phyloP scores from a whole-genome alignment of 2,797 vertebrate species.

The Ptychadena robeensis region DNA sequence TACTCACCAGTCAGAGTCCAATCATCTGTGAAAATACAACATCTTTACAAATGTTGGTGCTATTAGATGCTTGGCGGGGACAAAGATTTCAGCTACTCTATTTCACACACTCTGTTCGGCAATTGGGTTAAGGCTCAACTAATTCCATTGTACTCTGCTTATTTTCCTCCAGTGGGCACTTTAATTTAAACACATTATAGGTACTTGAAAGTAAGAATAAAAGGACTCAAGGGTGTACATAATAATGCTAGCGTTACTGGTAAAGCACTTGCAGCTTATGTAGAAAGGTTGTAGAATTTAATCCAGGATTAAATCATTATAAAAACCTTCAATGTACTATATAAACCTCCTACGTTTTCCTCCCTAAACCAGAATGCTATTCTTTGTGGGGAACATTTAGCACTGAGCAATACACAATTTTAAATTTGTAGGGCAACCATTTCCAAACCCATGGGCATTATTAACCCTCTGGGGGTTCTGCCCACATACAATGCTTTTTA shows the following conservation, averaged over 20 bases:
- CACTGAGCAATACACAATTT: too few species aligned
- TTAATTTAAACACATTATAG: constrained; percentile 5
- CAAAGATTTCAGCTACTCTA: background rate
- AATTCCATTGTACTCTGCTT: constrained; percentile 1
- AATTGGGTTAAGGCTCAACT: background rate
- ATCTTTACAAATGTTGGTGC: constrained; percentile 18
- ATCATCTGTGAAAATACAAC: constrained; percentile 50
- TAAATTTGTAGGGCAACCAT: too few species aligned
- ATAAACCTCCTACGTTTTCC: too few species aligned
- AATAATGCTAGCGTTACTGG: constrained; percentile 3
- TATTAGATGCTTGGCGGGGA: constrained; percentile 22
- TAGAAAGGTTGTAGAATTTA: background rate
- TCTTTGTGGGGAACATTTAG: background rate
- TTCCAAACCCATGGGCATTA: too few species aligned
- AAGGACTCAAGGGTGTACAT: constrained; percentile 2
- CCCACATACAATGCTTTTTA: too few species aligned
- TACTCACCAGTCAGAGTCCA: constrained; percentile 49
- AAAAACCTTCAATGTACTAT: too few species aligned
- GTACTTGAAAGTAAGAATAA: background rate
- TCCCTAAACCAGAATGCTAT: too few species aligned
- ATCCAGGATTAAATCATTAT: background rate
- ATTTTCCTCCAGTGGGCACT: background rate
- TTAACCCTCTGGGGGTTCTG: too few species aligned
- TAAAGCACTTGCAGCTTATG: constrained; percentile 1
- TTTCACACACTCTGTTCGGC: background rate